Base-by-base conservation (phyloP, 2,888 invertebrate species). In the Sinhomidia bicolor region DNA sequence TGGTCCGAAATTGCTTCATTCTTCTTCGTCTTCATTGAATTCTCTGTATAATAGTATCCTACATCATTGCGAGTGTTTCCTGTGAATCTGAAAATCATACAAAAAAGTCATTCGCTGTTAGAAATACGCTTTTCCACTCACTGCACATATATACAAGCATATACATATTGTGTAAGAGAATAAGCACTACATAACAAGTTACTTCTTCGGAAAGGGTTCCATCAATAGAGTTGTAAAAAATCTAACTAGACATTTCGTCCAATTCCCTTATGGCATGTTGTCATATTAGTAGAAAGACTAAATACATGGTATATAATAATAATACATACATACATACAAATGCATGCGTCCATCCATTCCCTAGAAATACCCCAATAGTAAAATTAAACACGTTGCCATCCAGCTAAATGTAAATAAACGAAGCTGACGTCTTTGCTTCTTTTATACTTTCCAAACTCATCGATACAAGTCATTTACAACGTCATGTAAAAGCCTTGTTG, bases 301-400 rank as follows among this genome's bases (percentile, higher is more conserved):
- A 36, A 36, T 62, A 60, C 14, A 14, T n/a, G 1, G 57, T 57
- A 20, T 57, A 17, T 20, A 17, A n/a, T n/a, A n/a, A n/a, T n/a
- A n/a, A n/a, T n/a, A n/a, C n/a, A n/a, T n/a, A n/a, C n/a, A n/a
- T n/a, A n/a, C n/a, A n/a, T n/a, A n/a, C n/a, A n/a, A n/a, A n/a
- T n/a, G n/a, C n/a, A n/a, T n/a, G n/a, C n/a, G n/a, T n/a, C n/a
- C 26, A 60, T 60, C 36, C 4, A 36, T 47, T 47, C 23, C 14
- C 32, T 62, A 10, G 12, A 36, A 68, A 23, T 32, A 7, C 17
- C 1, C 68, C 1, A 17, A n/a, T 71, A 71, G 44, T 71, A 71
- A 71, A 71, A 71, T 71, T 71, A 71, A 71, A 71, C 71, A 71
- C 68, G 36, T 71, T 71, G 41, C 71, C 71, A 71, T 23, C 44